Evolutionary conservation across 2,888 invertebrate species (phyloP).

Genomic region (Ormyrus rosae): DNA sequence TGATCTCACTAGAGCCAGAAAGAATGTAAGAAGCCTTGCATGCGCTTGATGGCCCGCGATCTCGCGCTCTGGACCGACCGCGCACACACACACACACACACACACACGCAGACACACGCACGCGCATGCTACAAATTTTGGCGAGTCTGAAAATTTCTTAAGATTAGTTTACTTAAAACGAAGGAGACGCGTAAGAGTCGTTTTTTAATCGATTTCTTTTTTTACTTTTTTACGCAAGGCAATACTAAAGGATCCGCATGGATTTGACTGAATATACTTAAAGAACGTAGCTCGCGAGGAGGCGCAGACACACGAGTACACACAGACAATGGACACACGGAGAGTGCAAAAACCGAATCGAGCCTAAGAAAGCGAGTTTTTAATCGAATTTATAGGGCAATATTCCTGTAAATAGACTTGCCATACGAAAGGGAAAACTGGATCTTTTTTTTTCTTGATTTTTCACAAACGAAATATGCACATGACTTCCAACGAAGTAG

Average conservation of each 20-base stretch:
- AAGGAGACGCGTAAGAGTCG: neutral
- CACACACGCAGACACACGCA: too few relatives aligned
- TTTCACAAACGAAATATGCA: too few relatives aligned
- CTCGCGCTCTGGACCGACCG: conserved; percentile 24
- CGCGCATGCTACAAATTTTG: too few relatives aligned
- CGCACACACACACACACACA: too few relatives aligned
- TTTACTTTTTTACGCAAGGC: conserved; percentile 30
- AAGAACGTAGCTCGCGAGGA: conserved; percentile 48
- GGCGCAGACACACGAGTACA: neutral
- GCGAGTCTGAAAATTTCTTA: conserved; percentile 1
- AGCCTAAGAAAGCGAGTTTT: conserved; percentile 37
- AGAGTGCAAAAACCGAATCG: neutral
- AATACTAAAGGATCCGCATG: conserved; percentile 56
- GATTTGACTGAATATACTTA: conserved; percentile 70
- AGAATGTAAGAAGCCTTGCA: conserved; percentile 33
- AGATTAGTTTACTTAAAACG: conserved; percentile 22
- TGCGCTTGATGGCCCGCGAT: conserved; percentile 45
- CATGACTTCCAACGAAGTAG: conserved; percentile 21
- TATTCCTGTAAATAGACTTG: conserved; percentile 39
- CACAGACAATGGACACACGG: neutral
- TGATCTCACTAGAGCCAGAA: conserved; percentile 52
- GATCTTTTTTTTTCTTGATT: conserved; percentile 4
- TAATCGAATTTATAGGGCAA: too few relatives aligned
- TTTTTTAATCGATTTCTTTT: conserved; percentile 30
- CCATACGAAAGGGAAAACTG: too few relatives aligned